Evolutionary conservation across 2,888 invertebrate genomes (phyloP), one percentile per base, ranked within the genome.

Genomic region (Perithous albicinctus): DNA sequence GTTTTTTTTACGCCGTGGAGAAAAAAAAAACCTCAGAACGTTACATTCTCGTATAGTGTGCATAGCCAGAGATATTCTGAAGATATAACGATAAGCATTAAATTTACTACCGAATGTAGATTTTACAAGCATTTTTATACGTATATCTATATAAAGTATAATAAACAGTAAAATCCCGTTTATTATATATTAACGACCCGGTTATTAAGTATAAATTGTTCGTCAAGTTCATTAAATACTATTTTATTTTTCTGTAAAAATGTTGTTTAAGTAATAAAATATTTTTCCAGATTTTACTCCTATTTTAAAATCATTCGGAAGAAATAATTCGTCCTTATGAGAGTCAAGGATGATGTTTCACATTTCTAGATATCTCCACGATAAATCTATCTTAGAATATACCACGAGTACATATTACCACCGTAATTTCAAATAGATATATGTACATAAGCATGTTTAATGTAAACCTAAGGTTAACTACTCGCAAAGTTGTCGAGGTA

Each of bases 401-500:
- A 56, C 26, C 26, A 38, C n/a, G 7, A 3, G 10, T 51, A 20
- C 15, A 32, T 10, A 18, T 70, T 43, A 23, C 26, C 35, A 29
- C 26, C 10, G 41, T 18, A 70, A 70, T 70, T 70, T 38, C 41
- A 6, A 26, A n/a, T 7, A 29, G 3, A 26, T 59, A 69, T 70
- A 15, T 32, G 41, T n/a, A n/a, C 56, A 56, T 41, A 32, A 43
- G 29, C 56, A 15, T 29, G 70, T 70, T 70, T 4, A 70, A 70
- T 70, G 43, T 70, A 56, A 38, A 41, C 41, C 18, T 59, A 43
- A 59, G 26, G 43, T 72, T 72, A 46, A 72, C 43, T 59, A 72
- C 26, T 18, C 18, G 32, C 12, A n/a, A 32, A 72, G 59, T 72
- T 59, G 29, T 15, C 32, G 20, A 20, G 20, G 18, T 1, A 35